Base-by-base conservation (phyloP, 2,113 vertebrate species). In the Shinisaurus crocodilurus region DNA sequence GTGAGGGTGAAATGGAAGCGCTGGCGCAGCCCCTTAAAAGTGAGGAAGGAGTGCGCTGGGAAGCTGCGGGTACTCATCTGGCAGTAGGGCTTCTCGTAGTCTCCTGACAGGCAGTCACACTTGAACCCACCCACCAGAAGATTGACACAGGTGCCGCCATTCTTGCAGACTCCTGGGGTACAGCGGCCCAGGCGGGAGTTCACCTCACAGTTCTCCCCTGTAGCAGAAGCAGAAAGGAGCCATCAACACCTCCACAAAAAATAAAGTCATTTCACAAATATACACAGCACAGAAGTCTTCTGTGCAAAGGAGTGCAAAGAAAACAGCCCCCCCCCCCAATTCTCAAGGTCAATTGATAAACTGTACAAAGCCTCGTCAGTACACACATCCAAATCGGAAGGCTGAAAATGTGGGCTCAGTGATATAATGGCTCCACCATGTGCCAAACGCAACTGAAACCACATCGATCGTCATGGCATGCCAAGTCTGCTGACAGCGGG, bases 1-100 rank as follows among this genome's bases (percentile, higher is more conserved):
- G 98, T 96, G 27, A 99, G 96, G 70, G 98, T 98, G 97, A 99
- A 99, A 97, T 99, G 99, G 95, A 99, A 99, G 80, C 99, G 98
- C 96, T 99, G 99, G 43, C 98, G 98, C 54, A 99, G 98, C 37
- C 99, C 99, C 13, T 97, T 98, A 95, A 99, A 99, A 93, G 99
- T 99, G 96, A 99, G 86, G 96, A 99, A 99, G 94, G 98, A 98
- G 70, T 93, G 97, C 0, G 98, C 97, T 0, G 98, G 98, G 94
- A 99, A 99, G 97, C 98, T 98, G 83, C 99, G 98, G 0, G 98
- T 98, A 95, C 97, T 99, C 98, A 99, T 98, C 96, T 98, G 96
- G 76, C 99, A 99, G 97, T 97, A 99, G 1, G 99, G 99, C 60
- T 98, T 98, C 96, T 99, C 98, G 0, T 97, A 99, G 94, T 98